Evolutionary conservation across 2,113 vertebrate genomes (phyloP), one percentile per base, ranked within the genome.

Genomic region (Lutjanus erythropterus): DNA sequence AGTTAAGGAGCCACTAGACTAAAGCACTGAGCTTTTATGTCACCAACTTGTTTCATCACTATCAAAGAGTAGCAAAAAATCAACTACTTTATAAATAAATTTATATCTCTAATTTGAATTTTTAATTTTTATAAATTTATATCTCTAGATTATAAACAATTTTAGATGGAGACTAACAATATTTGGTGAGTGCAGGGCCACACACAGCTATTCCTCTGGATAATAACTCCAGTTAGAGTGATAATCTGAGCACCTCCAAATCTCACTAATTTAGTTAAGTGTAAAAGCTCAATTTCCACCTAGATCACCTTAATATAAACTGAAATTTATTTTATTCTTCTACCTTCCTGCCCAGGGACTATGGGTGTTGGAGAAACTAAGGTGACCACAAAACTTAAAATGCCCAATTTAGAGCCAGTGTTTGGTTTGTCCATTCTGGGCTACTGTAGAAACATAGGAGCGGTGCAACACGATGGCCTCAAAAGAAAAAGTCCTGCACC

Each of bases 21-120:
- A 42, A 65, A 71, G 23, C 19, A 10, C 37, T 55, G n/a, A 2
- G 29, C 67, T 86, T 85, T 81, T 42, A 80, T 80, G 74, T 72
- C 58, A 56, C 55, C 27, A 29, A 65, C 46, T 35, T 75, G 37
- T 67, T 78, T 53, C 42, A 77, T 58, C 44, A 29, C 15, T 23
- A 35, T 72, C 46, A 86, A 33, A 50, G 7, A 5, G 7, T 39
- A 3, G 14, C n/a, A n/a, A n/a, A n/a, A n/a, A n/a, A n/a, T n/a
- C n/a, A n/a, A n/a, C n/a, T n/a, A n/a, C n/a, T n/a, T n/a, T n/a
- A n/a, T n/a, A n/a, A n/a, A n/a, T n/a, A n/a, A n/a, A 50, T 5
- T 23, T 1, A 44, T 9, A 72, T n/a, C 9, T 41, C 11, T 33
- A 49, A n/a, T n/a, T n/a, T n/a, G n/a, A n/a, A n/a, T n/a, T n/a